These are phyloP conservation scores for Drosophila navojoa DNA, from an alignment of 1,140 invertebrate genomes.

Conservation along the genomic window DNA sequence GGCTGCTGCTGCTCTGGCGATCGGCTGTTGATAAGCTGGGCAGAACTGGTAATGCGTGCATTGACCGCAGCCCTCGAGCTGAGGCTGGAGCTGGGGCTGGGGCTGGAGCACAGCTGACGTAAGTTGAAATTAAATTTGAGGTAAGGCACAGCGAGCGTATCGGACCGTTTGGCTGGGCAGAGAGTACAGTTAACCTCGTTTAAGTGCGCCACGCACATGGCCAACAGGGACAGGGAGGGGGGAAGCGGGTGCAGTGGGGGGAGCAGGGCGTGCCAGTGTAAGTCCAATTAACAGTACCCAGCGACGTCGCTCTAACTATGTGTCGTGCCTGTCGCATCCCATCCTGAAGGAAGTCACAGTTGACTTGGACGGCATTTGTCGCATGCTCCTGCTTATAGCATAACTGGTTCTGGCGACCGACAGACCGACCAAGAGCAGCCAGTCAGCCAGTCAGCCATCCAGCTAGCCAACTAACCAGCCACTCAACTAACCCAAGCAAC, in stretches of 20 bases:
- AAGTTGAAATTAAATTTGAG: slow-evolving; percentile 75
- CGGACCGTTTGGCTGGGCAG: slow-evolving; percentile 46
- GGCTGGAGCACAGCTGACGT: slow-evolving; percentile 63
- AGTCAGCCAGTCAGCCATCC: slow-evolving; percentile 22
- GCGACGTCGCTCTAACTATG: slow-evolving; percentile 55
- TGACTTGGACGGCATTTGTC: slow-evolving; percentile 68
- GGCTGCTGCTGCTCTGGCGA: slow-evolving; percentile 38
- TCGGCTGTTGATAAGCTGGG: slow-evolving; percentile 47
- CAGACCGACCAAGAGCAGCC: slow-evolving; percentile 29
- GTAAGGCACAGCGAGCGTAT: slow-evolving; percentile 16
- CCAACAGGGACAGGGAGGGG: slow-evolving; percentile 31
- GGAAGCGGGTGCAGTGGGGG: slow-evolving; percentile 1
- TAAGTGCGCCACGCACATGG: slow-evolving; percentile 74
- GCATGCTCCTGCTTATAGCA: slow-evolving; percentile 77
- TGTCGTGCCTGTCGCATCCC: slow-evolving; percentile 46
- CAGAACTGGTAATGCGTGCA: slow-evolving; percentile 76
- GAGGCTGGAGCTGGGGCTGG: slow-evolving; percentile 27
- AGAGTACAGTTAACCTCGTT: slow-evolving; percentile 78
- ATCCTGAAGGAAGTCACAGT: slow-evolving; percentile 66
- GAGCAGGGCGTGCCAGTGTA: slow-evolving; percentile 47
- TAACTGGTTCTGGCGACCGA: slow-evolving; percentile 72
- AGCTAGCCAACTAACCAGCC: slow-evolving; percentile 5
- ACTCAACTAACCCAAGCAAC: slow-evolving; percentile 21
- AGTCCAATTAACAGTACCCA: slow-evolving; percentile 76
- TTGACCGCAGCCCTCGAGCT: slow-evolving; percentile 62